These are phyloP conservation scores for Amphiprion ocellaris DNA, from an alignment of 2,113 vertebrate species.

Conservation along the genomic window DNA sequence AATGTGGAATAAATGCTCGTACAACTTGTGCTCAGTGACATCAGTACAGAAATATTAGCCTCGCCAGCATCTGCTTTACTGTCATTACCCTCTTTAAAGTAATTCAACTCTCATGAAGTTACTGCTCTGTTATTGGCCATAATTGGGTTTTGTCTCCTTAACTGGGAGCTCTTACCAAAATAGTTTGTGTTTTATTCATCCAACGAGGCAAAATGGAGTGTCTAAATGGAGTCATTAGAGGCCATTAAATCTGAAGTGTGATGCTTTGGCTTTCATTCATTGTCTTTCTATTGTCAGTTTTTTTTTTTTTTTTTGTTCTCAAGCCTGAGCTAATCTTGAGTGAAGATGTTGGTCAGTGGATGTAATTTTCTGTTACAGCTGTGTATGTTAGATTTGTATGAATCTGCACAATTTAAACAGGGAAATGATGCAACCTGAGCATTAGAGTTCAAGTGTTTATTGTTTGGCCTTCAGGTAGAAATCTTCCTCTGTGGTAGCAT, in stretches of 20 bases:
- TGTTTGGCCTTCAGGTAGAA: constrained; percentile 26
- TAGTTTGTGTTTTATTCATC: constrained; percentile 71
- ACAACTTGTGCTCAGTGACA: constrained; percentile 25
- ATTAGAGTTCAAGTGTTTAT: not conserved
- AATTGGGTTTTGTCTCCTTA: constrained; percentile 59
- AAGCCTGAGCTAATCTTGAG: constrained; percentile 14
- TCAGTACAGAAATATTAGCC: constrained; percentile 37
- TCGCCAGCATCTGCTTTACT: constrained; percentile 55
- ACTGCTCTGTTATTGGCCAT: constrained; percentile 55
- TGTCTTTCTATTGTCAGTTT: constrained; percentile 36
- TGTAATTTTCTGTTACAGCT: not conserved
- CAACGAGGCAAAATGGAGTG: constrained; percentile 63
- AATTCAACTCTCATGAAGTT: constrained; percentile 59
- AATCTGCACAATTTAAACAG: not conserved
- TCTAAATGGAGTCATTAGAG: constrained; percentile 72
- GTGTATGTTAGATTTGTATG: not conserved
- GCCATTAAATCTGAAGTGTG: constrained; percentile 74
- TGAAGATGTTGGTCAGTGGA: constrained; percentile 5
- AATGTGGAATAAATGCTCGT: constrained; percentile 6
- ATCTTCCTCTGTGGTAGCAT: not conserved
- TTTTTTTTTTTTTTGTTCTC: constrained; percentile 8
- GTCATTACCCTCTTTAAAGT: constrained; percentile 54
- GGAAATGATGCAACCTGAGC: not conserved
- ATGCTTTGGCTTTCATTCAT: constrained; percentile 44
- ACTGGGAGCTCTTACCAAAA: constrained; percentile 64